Evolutionary conservation across 2,888 invertebrate species (phyloP), one percentile per base, ranked within the genome.

Genomic region (Monopis laevigella): DNA sequence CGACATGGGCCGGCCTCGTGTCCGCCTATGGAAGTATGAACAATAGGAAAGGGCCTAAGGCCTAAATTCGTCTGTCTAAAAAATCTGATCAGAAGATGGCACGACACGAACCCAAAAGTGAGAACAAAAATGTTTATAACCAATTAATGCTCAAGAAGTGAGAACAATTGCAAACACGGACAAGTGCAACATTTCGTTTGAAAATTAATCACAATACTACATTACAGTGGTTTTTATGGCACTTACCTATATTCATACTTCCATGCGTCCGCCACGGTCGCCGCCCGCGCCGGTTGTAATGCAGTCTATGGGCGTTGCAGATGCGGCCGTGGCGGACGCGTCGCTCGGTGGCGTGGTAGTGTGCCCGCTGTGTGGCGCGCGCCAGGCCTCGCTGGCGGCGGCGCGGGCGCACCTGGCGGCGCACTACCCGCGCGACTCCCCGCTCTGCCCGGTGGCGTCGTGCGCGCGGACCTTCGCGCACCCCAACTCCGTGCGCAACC

Each of bases 401-500:
- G 86, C 88, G 67, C 86, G 91, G 45, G 84, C 85, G 40, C 92
- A 92, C 72, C 84, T 92, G 56, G 91, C 88, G 62, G 85, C 88
- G 52, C 92, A 92, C 78, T 92, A 92, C 82, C 92, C 92, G 46
- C 86, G 91, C 56, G 92, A 92, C 77, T 90, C 90, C 64, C 89
- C 89, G 49, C 84, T 86, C 49, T 93, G 92, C 73, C 92, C 92
- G 28, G 92, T 92, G 42, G 74, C 85, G 44, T 81, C 86, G 49
- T 92, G 92, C 70, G 87, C 88, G 41, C 85, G 89, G 48, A 83
- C 83, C 52, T 92, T 92, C 70, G 86, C 89, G 46, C 92, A 92
- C 72, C 92, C 92, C 47, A 92, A 92, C 78, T 92, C 92, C 44
- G 92, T 92, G 51, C 85, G 92, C 56, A 92, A 92, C 80, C 92